These are phyloP conservation scores for Itoplectis maculator DNA, from an alignment of 2,888 invertebrate genomes.

Conservation along the genomic window DNA sequence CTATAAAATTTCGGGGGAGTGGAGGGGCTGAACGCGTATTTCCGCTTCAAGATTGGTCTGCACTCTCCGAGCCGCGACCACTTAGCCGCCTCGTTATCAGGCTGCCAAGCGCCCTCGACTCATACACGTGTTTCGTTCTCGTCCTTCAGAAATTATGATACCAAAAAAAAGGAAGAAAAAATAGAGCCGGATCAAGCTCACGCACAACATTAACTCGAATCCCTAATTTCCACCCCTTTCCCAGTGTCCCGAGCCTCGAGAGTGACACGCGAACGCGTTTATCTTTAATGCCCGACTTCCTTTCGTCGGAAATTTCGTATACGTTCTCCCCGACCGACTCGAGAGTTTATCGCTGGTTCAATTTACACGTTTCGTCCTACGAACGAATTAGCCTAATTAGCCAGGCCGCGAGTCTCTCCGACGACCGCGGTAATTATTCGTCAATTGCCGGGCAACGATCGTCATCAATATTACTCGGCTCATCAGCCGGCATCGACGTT, in stretches of 20 bases:
- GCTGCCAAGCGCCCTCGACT: slow-evolving; percentile 43
- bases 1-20: slow-evolving; percentile 57
- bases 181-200: slow-evolving; percentile 58
- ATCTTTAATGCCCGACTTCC: slow-evolving; percentile 51
- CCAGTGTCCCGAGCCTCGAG: not conserved
- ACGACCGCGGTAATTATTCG: slow-evolving; percentile 38
- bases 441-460: slow-evolving; percentile 15
- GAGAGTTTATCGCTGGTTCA: slow-evolving; percentile 54
- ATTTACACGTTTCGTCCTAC: slow-evolving; percentile 58
- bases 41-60: slow-evolving; percentile 63
- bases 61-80: no score
- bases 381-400: slow-evolving; percentile 69
- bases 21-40: slow-evolving; percentile 43
- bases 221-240: slow-evolving; percentile 3
- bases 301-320: slow-evolving; percentile 35
- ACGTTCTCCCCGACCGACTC: slow-evolving; percentile 14
- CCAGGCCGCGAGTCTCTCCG: not conserved
- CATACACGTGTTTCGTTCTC: slow-evolving; percentile 4
- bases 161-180: slow-evolving; percentile 54
- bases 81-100: slow-evolving; percentile 25
- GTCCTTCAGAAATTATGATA: slow-evolving; percentile 48
- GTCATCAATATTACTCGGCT: not conserved
- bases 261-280: slow-evolving; percentile 43
- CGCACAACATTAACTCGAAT: slow-evolving; percentile 51
- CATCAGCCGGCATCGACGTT: slow-evolving; percentile 11